A percentile compares a stretch with the other conserved stretches of the same genome.
These are phyloP conservation scores for Drosophila tropicalis DNA, from an alignment of 1,140 invertebrate genomes.

Conservation along the genomic window DNA sequence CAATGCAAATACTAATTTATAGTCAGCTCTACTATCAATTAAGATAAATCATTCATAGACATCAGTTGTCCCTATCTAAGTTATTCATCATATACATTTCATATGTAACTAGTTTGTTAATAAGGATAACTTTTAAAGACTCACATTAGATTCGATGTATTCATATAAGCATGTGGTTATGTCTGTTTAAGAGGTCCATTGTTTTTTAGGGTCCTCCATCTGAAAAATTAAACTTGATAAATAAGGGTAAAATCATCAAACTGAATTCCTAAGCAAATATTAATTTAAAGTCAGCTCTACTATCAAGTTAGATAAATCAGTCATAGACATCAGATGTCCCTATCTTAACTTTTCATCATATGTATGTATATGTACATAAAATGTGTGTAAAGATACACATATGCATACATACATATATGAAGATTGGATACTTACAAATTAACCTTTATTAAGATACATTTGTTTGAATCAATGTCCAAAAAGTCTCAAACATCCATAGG, in stretches of 20 bases:
- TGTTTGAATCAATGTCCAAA: neutral
- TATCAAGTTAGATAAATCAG: constrained; percentile 47
- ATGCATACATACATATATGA: no score
- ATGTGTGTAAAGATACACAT: no score
- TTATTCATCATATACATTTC: constrained; percentile 40
- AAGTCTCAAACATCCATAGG: neutral
- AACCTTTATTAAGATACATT: neutral
- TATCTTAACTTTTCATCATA: constrained; percentile 49
- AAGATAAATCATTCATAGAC: constrained; percentile 42
- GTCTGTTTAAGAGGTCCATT: no score
- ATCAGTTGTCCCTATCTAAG: constrained; percentile 54
- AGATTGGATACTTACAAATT: neutral
- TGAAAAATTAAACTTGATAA: neutral
- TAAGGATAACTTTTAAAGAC: neutral
- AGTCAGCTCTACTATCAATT: constrained; percentile 41
- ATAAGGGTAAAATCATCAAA: neutral
- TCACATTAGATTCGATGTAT: neutral
- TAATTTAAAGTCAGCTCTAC: constrained; percentile 28
- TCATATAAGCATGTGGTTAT: no score
- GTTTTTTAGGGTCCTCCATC: neutral
- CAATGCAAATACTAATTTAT: neutral
- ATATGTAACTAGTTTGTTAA: no score
- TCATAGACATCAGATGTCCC: constrained; percentile 54
- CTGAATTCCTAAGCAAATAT: neutral
- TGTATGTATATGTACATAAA: no score